Evolutionary conservation across 2,113 vertebrate genomes (phyloP).

Genomic region (Silurus glanis): DNA sequence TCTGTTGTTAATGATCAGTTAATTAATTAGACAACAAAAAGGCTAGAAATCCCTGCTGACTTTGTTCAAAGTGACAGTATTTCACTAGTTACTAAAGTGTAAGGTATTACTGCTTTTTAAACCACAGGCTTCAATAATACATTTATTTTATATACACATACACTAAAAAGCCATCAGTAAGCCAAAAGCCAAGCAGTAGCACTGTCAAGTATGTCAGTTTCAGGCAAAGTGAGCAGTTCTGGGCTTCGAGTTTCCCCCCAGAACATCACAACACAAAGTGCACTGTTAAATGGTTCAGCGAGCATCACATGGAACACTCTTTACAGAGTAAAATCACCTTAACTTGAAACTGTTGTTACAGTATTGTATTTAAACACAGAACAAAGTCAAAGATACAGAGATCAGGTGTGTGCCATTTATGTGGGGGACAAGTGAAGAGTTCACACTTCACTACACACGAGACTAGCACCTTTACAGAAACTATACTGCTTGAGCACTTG

Average conservation of each 20-base stretch:
- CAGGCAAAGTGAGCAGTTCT: slow-evolving; percentile 46
- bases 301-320: background rate
- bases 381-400: slow-evolving; percentile 42
- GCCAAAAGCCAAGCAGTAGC: slow-evolving; percentile 39
- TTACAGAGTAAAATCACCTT: background rate
- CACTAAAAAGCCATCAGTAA: slow-evolving; percentile 50
- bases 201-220: slow-evolving; percentile 55
- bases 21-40: slow-evolving; percentile 5
- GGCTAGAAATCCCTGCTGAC: slow-evolving; percentile 46
- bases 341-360: slow-evolving; percentile 22
- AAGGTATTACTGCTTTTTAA: slow-evolving; percentile 50
- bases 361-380: slow-evolving; percentile 20
- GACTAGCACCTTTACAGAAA: slow-evolving; percentile 48
- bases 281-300: background rate
- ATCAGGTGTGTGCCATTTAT: background rate
- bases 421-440: background rate
- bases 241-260: background rate
- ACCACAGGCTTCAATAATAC: slow-evolving; percentile 57
- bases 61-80: slow-evolving; percentile 46
- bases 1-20: slow-evolving; percentile 8
- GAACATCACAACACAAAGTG: slow-evolving; percentile 1
- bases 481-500: background rate
- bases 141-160: slow-evolving; percentile 56
- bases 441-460: background rate
- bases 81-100: slow-evolving; percentile 40